phyloP scores from a whole-genome alignment of 1,140 invertebrate genomes.

The Drosophila tropicalis region DNA sequence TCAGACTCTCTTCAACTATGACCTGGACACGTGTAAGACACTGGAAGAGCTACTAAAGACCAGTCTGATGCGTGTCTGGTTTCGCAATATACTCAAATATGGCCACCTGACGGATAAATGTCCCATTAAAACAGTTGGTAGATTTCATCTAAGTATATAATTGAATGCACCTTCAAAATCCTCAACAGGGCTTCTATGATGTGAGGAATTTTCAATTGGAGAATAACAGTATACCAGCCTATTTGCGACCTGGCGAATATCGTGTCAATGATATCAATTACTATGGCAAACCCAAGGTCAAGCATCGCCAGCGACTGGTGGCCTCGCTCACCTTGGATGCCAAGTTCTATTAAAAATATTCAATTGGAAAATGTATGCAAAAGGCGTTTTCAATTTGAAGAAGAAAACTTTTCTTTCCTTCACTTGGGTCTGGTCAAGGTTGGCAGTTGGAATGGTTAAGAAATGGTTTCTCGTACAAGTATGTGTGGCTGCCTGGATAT shows the following conservation, averaged over 20 bases:
- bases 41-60: conserved; percentile 38
- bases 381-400: too few relatives aligned
- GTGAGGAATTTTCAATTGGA: conserved; percentile 59
- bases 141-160: background rate
- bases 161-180: background rate
- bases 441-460: background rate
- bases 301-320: conserved; percentile 34
- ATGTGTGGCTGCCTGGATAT: background rate
- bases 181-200: conserved; percentile 43
- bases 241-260: conserved; percentile 47
- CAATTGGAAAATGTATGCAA: too few relatives aligned
- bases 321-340: conserved; percentile 44
- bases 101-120: conserved; percentile 50
- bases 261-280: conserved; percentile 47
- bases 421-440: background rate
- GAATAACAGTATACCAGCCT: conserved; percentile 54
- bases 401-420: too few relatives aligned
- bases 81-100: conserved; percentile 60
- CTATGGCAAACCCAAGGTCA: conserved; percentile 43
- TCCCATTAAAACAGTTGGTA: conserved; percentile 54
- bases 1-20: conserved; percentile 55
- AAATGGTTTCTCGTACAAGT: conserved; percentile 2
- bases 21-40: conserved; percentile 57
- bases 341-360: conserved; percentile 63
- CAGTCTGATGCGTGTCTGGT: conserved; percentile 51